Base-by-base conservation (phyloP, 2,113 vertebrate genomes). In the Tetrao urogallus region DNA sequence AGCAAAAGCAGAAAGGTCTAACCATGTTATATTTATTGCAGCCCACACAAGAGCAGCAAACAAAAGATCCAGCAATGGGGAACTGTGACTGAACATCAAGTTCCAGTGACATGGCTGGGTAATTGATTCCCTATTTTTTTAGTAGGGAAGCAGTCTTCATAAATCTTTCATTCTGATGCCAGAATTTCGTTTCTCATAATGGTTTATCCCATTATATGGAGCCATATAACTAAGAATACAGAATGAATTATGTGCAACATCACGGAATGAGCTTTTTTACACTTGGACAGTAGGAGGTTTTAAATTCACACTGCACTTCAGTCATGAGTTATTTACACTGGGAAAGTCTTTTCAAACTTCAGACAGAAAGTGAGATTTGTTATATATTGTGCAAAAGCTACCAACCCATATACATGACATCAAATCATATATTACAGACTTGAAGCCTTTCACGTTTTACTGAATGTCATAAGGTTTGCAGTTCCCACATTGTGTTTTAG, bases 381-480 rank as follows among this genome's bases (percentile, higher is more conserved):
- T 97, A 96, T 90, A 93, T 81, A 96, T 95, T 58, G 82, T 93
- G 97, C 97, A 96, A 98, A 97, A 97, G 96, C 95, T 97, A 97
- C 96, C 97, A 97, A 97, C 93, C 96, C 97, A 95, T 97, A 98
- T 97, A 97, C 96, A 95, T 98, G 98, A 98, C 97, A 97, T 96
- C 96, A 98, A 98, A 97, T 98, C 97, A 42, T 98, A 98, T 98
- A 98, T 98, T 97, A 97, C 92, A 77, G 87, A 96, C 82, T 67
- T 80, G 95, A 98, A 97, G 90, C 91, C 96, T 96, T 93, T 98
- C 96, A 97, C 95, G 90, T 97, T 96, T 95, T 97, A 96, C 95
- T 7, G 0, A 94, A 96, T 96, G 96, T 97, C 97, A 93, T 95
- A 94, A 97, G 96, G 93, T 94, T 97, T 95, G 94, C 89, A 96